Base-by-base conservation (phyloP, 2,888 invertebrate genomes). In the Thymelicus sylvestris region DNA sequence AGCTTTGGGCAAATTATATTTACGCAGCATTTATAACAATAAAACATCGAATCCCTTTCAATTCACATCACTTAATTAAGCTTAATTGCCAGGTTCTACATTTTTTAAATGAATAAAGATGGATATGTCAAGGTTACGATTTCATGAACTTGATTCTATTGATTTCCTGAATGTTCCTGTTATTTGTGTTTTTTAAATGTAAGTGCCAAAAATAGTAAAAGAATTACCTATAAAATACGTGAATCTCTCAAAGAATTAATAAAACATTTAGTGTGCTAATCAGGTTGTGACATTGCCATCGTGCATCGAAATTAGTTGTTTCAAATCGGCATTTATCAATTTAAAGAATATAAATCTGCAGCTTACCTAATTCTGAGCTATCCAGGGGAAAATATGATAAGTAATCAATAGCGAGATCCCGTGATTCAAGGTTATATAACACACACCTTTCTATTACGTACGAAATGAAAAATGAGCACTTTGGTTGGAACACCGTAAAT, bases 361-460 rank as follows among this genome's bases (percentile, higher is more conserved):
- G 75, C 79, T 78, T 78, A 80, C 70, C 70, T 41, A 64, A 50
- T 65, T 41, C 24, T 19, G 66, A 41, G 41, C 61, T 66, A 72
- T 79, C 76, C 74, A 77, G 74, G 63, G 77, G 78, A 71, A 80
- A 81, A 82, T 79, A 77, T 38, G 65, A 72, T 78, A 77, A 80
- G 78, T 87, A 84, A 92, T 92, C 91, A 90, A 90, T 91, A 92
- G 86, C 82, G 79, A 84, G 86, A 88, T 92, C 92, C 87, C 91
- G 93, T 92, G 93, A 93, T 92, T 93, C 93, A 93, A 93, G 93
- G 93, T 93, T 93, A 93, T 92, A 88, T 93, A 93, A 93, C 91
- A 86, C 87, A 84, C 87, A 88, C 83, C 85, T 86, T 89, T 88
- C 84, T 85, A 84, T 82, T 82, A 79, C 81, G 78, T 80, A 82